These are phyloP conservation scores for Salmo trutta DNA, from an alignment of 2,797 vertebrate species.

Conservation along the genomic window DNA sequence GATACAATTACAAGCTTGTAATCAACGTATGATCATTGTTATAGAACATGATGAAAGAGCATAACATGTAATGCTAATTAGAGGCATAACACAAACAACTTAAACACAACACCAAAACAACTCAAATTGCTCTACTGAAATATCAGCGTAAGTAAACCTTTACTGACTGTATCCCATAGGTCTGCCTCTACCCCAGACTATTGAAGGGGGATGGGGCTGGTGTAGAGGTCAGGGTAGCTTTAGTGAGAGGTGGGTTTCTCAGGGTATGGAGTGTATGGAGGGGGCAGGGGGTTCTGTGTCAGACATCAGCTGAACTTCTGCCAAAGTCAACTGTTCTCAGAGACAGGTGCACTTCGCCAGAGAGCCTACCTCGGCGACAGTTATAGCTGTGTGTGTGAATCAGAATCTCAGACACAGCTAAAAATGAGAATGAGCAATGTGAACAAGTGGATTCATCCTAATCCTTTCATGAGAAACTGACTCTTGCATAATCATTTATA, in stretches of 20 bases:
- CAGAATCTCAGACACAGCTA: not conserved
- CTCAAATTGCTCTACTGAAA: not conserved
- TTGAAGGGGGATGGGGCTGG: not conserved
- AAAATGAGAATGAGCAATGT: not conserved
- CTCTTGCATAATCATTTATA: not conserved
- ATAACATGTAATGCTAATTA: not conserved
- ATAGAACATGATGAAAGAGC: not conserved
- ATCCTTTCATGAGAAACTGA: not conserved
- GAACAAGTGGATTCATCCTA: not conserved
- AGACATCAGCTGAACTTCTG: slow-evolving; percentile 13
- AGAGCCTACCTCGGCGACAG: not conserved
- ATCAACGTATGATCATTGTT: not conserved
- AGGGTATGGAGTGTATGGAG: not conserved
- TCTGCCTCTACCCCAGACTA: not conserved
- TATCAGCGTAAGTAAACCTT: not conserved
- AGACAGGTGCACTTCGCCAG: slow-evolving; percentile 6
- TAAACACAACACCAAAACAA: not conserved
- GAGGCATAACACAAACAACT: not conserved
- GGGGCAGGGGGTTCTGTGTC: not conserved
- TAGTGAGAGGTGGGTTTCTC: slow-evolving; percentile 5
- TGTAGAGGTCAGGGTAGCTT: not conserved
- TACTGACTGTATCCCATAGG: not conserved
- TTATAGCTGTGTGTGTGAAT: not conserved
- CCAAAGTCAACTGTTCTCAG: slow-evolving; percentile 18
- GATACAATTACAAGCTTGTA: not conserved